phyloP scores from a whole-genome alignment of 2,888 invertebrate species.

The Leucophora obtusa region DNA sequence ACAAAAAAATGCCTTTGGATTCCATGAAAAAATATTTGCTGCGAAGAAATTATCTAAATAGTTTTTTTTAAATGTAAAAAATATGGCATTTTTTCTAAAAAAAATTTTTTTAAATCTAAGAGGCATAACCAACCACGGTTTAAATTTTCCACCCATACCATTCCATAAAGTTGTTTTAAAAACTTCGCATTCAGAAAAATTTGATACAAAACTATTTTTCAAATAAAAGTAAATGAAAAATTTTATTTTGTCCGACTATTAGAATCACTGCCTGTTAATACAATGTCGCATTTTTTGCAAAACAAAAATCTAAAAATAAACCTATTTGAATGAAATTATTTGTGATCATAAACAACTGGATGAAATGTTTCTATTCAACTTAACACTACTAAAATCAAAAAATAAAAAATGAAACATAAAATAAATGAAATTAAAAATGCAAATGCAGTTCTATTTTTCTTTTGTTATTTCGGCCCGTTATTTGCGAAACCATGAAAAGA shows the following conservation, averaged over 20 bases:
- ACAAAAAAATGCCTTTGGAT: too few relatives aligned
- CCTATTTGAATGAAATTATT: slow-evolving; percentile 37
- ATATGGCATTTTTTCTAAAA: too few relatives aligned
- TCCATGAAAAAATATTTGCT: too few relatives aligned
- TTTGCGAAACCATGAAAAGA: slow-evolving; percentile 12
- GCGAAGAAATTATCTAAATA: too few relatives aligned
- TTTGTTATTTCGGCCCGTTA: slow-evolving; percentile 45
- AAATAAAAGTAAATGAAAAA: too few relatives aligned
- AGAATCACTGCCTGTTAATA: background rate
- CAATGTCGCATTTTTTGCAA: background rate
- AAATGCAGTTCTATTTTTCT: slow-evolving; percentile 25
- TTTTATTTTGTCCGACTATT: background rate
- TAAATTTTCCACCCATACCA: too few relatives aligned
- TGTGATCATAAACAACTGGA: slow-evolving; percentile 42
- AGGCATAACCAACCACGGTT: too few relatives aligned
- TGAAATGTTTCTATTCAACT: slow-evolving; percentile 15
- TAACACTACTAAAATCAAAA: slow-evolving; percentile 3
- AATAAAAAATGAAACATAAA: slow-evolving; percentile 22
- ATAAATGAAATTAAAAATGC: slow-evolving; percentile 30
- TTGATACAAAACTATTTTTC: too few relatives aligned
- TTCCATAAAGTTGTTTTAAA: too few relatives aligned
- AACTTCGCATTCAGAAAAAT: too few relatives aligned
- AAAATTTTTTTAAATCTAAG: too few relatives aligned
- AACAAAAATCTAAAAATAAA: slow-evolving; percentile 30
- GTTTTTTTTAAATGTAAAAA: too few relatives aligned